These are phyloP conservation scores for Ferdinandea cuprea DNA, from an alignment of 2,888 invertebrate species.

Conservation along the genomic window DNA sequence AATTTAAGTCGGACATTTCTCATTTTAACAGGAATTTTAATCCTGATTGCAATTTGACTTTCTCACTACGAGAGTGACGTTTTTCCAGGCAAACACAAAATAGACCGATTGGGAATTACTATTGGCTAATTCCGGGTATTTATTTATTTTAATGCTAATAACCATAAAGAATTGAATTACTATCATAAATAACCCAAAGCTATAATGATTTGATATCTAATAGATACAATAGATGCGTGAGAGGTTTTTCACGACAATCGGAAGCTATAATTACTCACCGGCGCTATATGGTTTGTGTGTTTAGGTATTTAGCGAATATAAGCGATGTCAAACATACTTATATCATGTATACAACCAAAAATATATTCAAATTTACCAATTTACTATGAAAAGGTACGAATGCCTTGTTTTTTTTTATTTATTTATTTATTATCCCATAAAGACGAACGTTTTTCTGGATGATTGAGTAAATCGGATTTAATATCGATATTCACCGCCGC, in stretches of 20 bases:
- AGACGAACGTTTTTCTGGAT: slow-evolving; percentile 26
- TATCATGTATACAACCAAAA: background rate
- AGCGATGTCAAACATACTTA: slow-evolving; percentile 25
- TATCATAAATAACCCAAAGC: slow-evolving; percentile 29
- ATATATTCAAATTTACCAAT: slow-evolving; percentile 3
- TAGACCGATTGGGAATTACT: too few relatives aligned
- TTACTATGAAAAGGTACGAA: background rate
- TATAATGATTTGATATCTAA: slow-evolving; percentile 35
- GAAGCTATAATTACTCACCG: slow-evolving; percentile 28
- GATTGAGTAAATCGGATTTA: slow-evolving; percentile 22
- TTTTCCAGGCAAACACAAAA: background rate
- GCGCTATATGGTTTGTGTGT: slow-evolving; percentile 18
- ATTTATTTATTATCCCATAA: slow-evolving; percentile 17
- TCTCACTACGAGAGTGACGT: background rate
- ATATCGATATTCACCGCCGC: background rate
- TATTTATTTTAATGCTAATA: slow-evolving; percentile 27
- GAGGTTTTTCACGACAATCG: slow-evolving; percentile 6
- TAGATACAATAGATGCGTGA: slow-evolving; percentile 5
- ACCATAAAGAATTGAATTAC: slow-evolving; percentile 39
- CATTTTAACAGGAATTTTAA: slow-evolving; percentile 31
- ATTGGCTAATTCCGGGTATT: background rate
- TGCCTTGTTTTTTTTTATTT: slow-evolving; percentile 1
- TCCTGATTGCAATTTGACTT: background rate
- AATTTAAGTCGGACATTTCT: slow-evolving; percentile 16
- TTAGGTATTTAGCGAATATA: slow-evolving; percentile 28